A percentile compares a stretch with the other conserved stretches of the same genome.
Conservation (phyloP, 2,797 vertebrate species). For the Pseudochirops cupreus region DNA sequence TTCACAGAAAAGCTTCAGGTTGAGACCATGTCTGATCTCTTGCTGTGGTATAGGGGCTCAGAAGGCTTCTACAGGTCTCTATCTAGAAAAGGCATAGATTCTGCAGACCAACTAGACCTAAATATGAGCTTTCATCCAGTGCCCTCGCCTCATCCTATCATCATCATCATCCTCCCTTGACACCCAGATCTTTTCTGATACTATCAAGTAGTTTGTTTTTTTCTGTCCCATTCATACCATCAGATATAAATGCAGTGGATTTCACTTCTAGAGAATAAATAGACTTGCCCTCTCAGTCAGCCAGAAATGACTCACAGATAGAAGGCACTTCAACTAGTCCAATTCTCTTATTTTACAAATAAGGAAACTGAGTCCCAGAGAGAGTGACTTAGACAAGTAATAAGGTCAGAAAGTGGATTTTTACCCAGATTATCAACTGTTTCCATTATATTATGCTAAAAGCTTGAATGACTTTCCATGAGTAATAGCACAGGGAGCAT, state of each 20-base stretch:
- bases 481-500: neutral
- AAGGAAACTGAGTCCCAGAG: neutral
- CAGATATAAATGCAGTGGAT: neutral
- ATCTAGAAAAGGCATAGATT: neutral
- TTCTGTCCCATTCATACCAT: neutral
- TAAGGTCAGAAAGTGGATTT: neutral
- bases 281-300: neutral
- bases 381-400: neutral
- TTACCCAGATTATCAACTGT: neutral
- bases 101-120: neutral
- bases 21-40: too few relatives aligned
- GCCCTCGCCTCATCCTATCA: too few relatives aligned
- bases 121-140: neutral
- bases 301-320: neutral
- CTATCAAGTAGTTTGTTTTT: neutral
- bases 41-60: too few relatives aligned
- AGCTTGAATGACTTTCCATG: neutral
- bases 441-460: neutral
- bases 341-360: neutral
- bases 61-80: too few relatives aligned
- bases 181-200: neutral
- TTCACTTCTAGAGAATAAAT: neutral
- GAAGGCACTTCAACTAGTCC: neutral
- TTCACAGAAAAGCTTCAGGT: too few relatives aligned
- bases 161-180: neutral